Percentiles rank a stretch among this genome's conserved stretches.
phyloP scores from a whole-genome alignment of 2,888 invertebrate species.

The Cerastoderma edule region DNA sequence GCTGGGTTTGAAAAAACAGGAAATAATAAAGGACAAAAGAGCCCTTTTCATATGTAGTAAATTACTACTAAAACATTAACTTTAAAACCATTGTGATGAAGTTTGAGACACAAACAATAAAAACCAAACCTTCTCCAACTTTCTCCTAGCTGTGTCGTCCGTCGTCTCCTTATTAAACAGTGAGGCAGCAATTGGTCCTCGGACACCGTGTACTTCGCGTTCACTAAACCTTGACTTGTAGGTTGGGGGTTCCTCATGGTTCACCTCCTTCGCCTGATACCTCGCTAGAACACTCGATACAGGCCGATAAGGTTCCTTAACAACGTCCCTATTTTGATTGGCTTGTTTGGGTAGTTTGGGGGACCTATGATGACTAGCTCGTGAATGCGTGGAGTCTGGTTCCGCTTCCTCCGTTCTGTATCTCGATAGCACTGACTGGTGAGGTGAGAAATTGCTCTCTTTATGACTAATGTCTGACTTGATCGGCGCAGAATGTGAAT shows the following conservation, averaged over 20 bases:
- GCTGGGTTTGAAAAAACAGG: too few relatives aligned
- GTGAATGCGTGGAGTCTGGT: slow-evolving; percentile 20
- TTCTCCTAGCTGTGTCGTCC: slow-evolving; percentile 61
- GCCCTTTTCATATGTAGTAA: too few relatives aligned
- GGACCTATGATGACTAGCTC: slow-evolving; percentile 44
- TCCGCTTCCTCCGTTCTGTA: slow-evolving; percentile 47
- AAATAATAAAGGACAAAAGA: too few relatives aligned
- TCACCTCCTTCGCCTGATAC: slow-evolving; percentile 44
- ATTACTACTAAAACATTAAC: too few relatives aligned
- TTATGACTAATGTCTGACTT: slow-evolving; percentile 55
- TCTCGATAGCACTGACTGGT: slow-evolving; percentile 55
- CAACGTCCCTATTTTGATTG: slow-evolving; percentile 40
- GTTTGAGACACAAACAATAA: too few relatives aligned
- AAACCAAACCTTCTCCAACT: slow-evolving; percentile 73
- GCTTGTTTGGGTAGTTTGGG: slow-evolving; percentile 54
- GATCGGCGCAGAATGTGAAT: slow-evolving; percentile 58
- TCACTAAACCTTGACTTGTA: slow-evolving; percentile 58
- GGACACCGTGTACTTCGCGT: slow-evolving; percentile 44
- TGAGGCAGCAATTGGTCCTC: slow-evolving; percentile 52
- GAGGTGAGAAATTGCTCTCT: slow-evolving; percentile 31
- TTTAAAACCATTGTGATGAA: too few relatives aligned
- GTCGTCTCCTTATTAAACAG: slow-evolving; percentile 56
- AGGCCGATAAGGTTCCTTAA: slow-evolving; percentile 51
- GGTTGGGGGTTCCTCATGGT: slow-evolving; percentile 36
- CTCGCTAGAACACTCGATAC: slow-evolving; percentile 52